Evolutionary conservation across 2,888 invertebrate genomes (phyloP).

Genomic region (Urechis unicinctus): DNA sequence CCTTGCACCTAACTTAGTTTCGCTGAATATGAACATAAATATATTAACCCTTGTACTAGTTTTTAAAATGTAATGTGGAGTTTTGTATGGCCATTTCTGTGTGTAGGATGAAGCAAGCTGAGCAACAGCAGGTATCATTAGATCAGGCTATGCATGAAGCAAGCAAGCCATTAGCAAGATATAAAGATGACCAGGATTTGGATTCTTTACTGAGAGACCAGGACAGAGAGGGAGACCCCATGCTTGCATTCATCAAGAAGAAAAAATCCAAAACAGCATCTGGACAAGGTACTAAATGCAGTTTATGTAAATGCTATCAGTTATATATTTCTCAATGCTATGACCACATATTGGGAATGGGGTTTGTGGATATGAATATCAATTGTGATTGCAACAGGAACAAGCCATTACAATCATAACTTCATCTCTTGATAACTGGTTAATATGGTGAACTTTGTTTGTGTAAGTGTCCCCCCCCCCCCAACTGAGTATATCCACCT

Average conservation of each 20-base stretch:
- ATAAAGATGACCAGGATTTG: slow-evolving; percentile 80
- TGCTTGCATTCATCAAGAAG: slow-evolving; percentile 77
- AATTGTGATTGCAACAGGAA: too few species aligned
- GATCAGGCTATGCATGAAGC: slow-evolving; percentile 77
- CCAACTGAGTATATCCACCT: too few species aligned
- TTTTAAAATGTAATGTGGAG: too few species aligned
- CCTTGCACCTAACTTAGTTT: too few species aligned
- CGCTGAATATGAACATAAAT: too few species aligned
- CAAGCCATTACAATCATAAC: too few species aligned
- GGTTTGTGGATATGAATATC: too few species aligned
- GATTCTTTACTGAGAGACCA: slow-evolving; percentile 65
- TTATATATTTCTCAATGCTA: not conserved
- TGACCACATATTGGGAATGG: too few species aligned
- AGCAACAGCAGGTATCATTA: slow-evolving; percentile 1
- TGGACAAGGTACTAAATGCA: slow-evolving; percentile 3
- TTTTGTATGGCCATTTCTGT: not conserved
- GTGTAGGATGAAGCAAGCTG: slow-evolving; percentile 1
- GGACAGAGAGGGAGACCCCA: slow-evolving; percentile 82
- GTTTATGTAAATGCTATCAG: not conserved
- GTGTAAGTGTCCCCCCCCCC: too few species aligned
- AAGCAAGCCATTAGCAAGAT: slow-evolving; percentile 83
- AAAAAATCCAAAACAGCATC: slow-evolving; percentile 53
- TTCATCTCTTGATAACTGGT: too few species aligned
- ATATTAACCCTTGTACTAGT: too few species aligned
- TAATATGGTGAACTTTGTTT: too few species aligned